These are phyloP conservation scores for Opisthocomus hoazin DNA, from an alignment of 2,113 vertebrate genomes.

Conservation along the genomic window DNA sequence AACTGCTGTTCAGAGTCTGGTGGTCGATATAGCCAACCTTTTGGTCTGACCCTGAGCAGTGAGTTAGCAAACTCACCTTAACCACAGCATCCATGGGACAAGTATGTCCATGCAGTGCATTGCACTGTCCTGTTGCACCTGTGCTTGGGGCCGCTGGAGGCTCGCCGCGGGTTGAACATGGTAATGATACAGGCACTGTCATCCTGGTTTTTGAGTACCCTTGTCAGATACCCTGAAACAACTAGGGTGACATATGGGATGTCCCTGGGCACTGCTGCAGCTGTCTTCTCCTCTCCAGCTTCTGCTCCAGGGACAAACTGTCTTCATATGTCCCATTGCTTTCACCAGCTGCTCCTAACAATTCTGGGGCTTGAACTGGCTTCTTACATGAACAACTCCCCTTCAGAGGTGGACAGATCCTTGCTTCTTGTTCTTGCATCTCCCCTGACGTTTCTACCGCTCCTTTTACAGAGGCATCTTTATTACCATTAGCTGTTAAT, in stretches of 20 bases:
- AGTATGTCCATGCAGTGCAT: background rate
- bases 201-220: background rate
- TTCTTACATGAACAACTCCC: background rate
- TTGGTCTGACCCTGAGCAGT: background rate
- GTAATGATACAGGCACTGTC: background rate
- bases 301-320: background rate
- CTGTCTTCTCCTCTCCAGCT: background rate
- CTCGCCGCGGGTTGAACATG: fast-evolving
- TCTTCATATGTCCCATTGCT: background rate
- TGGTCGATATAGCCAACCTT: background rate
- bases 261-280: background rate
- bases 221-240: background rate
- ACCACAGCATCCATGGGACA: fast-evolving
- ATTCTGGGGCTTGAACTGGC: background rate
- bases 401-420: background rate
- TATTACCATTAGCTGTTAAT: background rate
- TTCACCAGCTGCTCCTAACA: background rate
- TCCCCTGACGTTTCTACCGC: background rate
- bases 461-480: background rate
- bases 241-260: background rate
- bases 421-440: background rate
- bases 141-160: fast-evolving
- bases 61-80: background rate
- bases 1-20: background rate
- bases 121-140: fast-evolving